phyloP scores from a whole-genome alignment of 2,797 vertebrate species.

The Morelia viridis region DNA sequence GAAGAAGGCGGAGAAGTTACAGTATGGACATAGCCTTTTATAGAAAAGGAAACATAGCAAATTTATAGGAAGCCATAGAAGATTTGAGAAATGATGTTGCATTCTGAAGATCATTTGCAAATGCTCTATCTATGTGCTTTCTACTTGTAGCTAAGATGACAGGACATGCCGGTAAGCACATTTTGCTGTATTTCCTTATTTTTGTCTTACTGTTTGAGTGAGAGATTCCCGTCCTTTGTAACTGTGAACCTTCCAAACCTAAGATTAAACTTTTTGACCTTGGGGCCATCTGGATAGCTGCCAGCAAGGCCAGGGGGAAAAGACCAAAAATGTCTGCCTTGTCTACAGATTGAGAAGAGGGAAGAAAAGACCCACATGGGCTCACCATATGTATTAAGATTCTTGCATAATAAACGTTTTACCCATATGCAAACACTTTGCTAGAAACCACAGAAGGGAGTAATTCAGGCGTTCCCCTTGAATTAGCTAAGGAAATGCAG shows the following conservation, averaged over 20 bases:
- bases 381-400: not conserved
- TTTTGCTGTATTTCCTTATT: conserved; percentile 1
- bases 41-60: not conserved
- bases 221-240: not conserved
- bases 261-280: not conserved
- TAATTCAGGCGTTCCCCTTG: too few relatives aligned
- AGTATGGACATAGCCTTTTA: not conserved
- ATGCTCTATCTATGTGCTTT: not conserved
- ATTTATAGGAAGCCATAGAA: not conserved
- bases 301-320: not conserved
- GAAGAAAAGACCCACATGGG: not conserved
- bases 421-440: not conserved
- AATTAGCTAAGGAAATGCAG: too few relatives aligned
- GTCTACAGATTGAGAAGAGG: not conserved
- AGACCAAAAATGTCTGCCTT: not conserved
- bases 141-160: not conserved
- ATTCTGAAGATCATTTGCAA: not conserved
- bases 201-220: not conserved
- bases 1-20: not conserved
- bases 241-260: not conserved
- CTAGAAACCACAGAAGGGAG: not conserved
- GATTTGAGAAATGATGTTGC: not conserved
- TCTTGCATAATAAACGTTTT: not conserved
- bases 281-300: not conserved
- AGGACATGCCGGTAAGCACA: not conserved